Percentiles rank a stretch among this genome's conserved stretches.
Evolutionary conservation across 2,797 vertebrate genomes (phyloP).

Genomic region (Lacerta agilis): DNA sequence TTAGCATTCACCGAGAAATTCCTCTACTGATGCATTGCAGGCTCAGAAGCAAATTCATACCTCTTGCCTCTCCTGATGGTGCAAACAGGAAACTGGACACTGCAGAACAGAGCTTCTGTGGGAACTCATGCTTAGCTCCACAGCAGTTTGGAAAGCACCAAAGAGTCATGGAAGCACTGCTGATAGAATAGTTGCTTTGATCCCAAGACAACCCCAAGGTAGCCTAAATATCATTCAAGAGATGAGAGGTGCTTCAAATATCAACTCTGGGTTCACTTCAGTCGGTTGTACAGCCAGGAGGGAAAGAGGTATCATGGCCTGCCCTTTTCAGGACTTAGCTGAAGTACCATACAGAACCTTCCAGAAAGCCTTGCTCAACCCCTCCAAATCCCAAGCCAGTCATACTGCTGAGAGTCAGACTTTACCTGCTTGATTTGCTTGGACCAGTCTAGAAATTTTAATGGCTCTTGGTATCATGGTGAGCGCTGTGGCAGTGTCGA

Average conservation of each 20-base stretch:
- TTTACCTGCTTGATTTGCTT: background rate
- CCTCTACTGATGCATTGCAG: background rate
- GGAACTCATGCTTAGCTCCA: background rate
- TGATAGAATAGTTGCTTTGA: background rate
- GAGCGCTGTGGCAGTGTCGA: background rate
- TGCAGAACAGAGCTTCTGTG: background rate
- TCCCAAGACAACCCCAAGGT: background rate
- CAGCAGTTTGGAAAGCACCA: background rate
- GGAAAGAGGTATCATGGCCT: background rate
- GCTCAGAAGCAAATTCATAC: background rate
- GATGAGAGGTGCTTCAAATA: background rate
- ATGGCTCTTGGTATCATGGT: too few species aligned
- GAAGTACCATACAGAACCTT: background rate
- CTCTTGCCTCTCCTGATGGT: background rate
- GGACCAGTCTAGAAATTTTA: background rate
- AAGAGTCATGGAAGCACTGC: too few species aligned
- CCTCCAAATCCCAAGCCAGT: background rate
- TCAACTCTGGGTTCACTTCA: background rate
- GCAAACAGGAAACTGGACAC: background rate
- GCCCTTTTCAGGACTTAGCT: background rate
- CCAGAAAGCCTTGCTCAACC: background rate
- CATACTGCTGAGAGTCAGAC: background rate
- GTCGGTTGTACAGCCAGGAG: background rate
- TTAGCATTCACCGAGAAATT: background rate
- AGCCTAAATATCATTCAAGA: background rate